phyloP scores from a whole-genome alignment of 2,888 invertebrate species.

The Apamea epomidion region DNA sequence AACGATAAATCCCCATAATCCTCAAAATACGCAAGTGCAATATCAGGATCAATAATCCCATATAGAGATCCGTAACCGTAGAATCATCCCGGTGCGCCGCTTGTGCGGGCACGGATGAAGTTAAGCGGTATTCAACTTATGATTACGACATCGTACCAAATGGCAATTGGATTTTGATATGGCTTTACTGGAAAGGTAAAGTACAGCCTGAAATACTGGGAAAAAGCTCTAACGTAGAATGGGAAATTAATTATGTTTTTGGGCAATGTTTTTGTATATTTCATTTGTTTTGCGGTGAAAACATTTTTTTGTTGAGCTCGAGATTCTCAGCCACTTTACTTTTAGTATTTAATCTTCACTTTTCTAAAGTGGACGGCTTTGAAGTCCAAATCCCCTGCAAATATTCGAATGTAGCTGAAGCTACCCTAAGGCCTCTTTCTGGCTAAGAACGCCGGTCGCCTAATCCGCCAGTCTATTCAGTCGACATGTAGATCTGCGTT shows the following conservation, averaged over 20 bases:
- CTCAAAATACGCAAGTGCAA: slow-evolving; percentile 40
- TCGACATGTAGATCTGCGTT: slow-evolving; percentile 29
- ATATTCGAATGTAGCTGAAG: slow-evolving; percentile 51
- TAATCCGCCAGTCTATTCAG: slow-evolving; percentile 44
- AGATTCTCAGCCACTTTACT: slow-evolving; percentile 36
- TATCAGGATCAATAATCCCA: slow-evolving; percentile 44
- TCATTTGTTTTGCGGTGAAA: neutral
- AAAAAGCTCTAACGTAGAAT: slow-evolving; percentile 22
- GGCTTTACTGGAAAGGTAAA: slow-evolving; percentile 46
- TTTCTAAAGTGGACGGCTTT: slow-evolving; percentile 41
- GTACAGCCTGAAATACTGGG: slow-evolving; percentile 34
- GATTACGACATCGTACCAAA: slow-evolving; percentile 49
- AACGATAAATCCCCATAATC: slow-evolving; percentile 48
- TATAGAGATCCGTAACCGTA: slow-evolving; percentile 44
- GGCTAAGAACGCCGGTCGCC: slow-evolving; percentile 30
- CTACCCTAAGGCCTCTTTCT: slow-evolving; percentile 43
- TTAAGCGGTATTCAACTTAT: slow-evolving; percentile 60
- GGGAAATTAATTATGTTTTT: slow-evolving; percentile 28
- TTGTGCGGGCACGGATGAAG: slow-evolving; percentile 48
- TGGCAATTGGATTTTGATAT: slow-evolving; percentile 59
- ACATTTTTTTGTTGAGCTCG: slow-evolving; percentile 12
- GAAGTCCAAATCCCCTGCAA: slow-evolving; percentile 43
- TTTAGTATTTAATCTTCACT: slow-evolving; percentile 44
- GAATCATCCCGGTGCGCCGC: slow-evolving; percentile 49
- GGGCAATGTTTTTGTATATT: slow-evolving; percentile 28